phyloP scores from a whole-genome alignment of 1,140 invertebrate genomes.

The Parapsyche elsis region DNA sequence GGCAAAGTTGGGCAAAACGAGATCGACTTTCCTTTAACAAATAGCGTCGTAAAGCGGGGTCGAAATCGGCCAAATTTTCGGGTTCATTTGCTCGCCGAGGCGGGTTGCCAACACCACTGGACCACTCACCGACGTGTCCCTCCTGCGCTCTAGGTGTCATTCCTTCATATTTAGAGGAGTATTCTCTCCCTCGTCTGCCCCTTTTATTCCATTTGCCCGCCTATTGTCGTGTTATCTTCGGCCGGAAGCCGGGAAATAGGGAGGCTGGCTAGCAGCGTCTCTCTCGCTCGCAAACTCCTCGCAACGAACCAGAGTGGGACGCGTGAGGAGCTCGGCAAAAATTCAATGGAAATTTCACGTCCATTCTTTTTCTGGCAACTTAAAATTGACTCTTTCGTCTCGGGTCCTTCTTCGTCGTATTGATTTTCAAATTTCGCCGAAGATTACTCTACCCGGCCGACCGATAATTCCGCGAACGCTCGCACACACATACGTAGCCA shows the following conservation, averaged over 20 bases:
- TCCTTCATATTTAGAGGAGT: slow-evolving; percentile 44
- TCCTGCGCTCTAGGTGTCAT: slow-evolving; percentile 32
- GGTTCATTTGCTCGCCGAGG: neutral
- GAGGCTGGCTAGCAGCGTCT: slow-evolving; percentile 13
- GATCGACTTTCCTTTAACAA: neutral
- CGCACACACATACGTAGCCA: neutral
- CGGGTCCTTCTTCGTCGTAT: slow-evolving; percentile 44
- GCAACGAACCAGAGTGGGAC: slow-evolving; percentile 29
- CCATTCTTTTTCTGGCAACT: slow-evolving; percentile 53
- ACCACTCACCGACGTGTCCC: slow-evolving; percentile 25
- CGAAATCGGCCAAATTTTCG: neutral
- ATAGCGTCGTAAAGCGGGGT: neutral
- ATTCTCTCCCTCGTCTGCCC: slow-evolving; percentile 41
- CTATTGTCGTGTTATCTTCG: slow-evolving; percentile 56
- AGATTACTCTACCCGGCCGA: neutral
- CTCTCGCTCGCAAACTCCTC: neutral
- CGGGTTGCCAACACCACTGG: neutral
- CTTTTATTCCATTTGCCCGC: slow-evolving; percentile 55
- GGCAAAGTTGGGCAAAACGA: neutral
- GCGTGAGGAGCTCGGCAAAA: slow-evolving; percentile 38
- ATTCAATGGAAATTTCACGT: slow-evolving; percentile 51
- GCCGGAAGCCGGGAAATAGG: slow-evolving; percentile 50
- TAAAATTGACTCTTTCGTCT: slow-evolving; percentile 51
- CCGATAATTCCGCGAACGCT: neutral
- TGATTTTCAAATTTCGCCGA: slow-evolving; percentile 55